Evolutionary conservation across 2,113 vertebrate genomes (phyloP).

Genomic region (Thamnophis sirtalis): DNA sequence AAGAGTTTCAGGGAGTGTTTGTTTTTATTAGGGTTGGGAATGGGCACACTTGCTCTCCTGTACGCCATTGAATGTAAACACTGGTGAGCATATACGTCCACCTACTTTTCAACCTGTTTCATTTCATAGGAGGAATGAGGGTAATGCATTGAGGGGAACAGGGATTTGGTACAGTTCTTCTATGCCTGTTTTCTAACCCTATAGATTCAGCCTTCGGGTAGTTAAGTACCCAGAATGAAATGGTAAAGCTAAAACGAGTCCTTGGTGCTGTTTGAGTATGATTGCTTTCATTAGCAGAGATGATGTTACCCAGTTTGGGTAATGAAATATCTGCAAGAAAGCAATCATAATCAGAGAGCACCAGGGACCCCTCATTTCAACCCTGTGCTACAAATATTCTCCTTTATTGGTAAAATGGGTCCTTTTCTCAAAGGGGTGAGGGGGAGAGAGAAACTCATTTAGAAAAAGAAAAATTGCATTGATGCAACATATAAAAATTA

Average conservation of each 20-base stretch:
- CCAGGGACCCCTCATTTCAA: not conserved
- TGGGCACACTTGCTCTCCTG: too few relatives aligned
- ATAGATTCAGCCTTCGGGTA: not conserved
- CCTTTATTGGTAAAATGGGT: not conserved
- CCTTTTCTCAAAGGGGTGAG: not conserved
- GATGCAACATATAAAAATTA: not conserved
- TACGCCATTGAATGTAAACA: not conserved
- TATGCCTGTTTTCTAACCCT: not conserved
- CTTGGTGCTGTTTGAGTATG: not conserved
- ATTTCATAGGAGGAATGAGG: not conserved
- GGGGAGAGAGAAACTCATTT: not conserved
- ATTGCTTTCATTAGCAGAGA: not conserved
- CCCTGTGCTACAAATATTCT: not conserved
- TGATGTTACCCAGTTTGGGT: not conserved
- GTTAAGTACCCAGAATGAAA: not conserved
- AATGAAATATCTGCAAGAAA: not conserved
- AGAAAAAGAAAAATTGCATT: not conserved
- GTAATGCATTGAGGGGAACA: not conserved
- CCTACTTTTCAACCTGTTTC: not conserved
- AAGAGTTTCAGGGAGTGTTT: not conserved
- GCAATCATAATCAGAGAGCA: not conserved
- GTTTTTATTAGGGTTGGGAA: not conserved
- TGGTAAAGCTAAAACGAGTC: not conserved
- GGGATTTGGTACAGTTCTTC: not conserved
- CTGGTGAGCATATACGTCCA: not conserved